Evolutionary conservation across 2,888 invertebrate species (phyloP).

Genomic region (Beris morrisii): DNA sequence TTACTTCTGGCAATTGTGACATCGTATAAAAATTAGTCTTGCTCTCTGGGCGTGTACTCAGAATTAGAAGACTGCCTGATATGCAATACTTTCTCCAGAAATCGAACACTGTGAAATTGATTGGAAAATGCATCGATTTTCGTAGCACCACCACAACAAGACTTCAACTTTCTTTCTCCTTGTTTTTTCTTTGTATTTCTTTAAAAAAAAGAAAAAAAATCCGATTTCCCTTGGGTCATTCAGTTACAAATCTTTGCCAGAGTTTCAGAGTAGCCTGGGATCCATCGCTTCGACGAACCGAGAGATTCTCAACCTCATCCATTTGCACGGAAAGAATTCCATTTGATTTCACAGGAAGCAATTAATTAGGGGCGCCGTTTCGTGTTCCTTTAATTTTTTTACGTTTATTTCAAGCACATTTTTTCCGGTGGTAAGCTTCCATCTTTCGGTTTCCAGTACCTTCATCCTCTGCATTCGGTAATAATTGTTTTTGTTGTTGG

Average conservation of each 20-base stretch:
- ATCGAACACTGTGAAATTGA: not conserved
- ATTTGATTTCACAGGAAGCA: constrained; percentile 33
- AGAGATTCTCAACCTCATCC: too few relatives aligned
- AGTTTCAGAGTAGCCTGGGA: too few relatives aligned
- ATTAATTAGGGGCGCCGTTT: constrained; percentile 33
- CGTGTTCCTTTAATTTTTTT: not conserved
- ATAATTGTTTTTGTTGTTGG: constrained; percentile 5
- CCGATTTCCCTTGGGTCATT: too few relatives aligned
- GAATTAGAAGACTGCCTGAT: too few relatives aligned
- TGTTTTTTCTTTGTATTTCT: not conserved
- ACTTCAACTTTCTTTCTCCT: not conserved
- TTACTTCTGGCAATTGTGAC: too few relatives aligned
- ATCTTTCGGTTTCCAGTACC: not conserved
- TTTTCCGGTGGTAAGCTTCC: constrained; percentile 6
- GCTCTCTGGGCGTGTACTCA: too few relatives aligned
- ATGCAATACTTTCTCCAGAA: not conserved
- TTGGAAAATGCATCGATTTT: constrained; percentile 1
- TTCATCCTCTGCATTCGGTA: not conserved
- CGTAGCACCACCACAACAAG: not conserved
- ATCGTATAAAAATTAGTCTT: too few relatives aligned
- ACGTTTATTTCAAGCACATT: not conserved
- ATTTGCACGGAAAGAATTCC: constrained; percentile 10
- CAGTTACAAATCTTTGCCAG: too few relatives aligned
- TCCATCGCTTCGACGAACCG: too few relatives aligned
- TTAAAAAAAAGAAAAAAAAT: too few relatives aligned